These are phyloP conservation scores for Lasaia peninsularis DNA, from an alignment of 1,140 invertebrate genomes.

Conservation along the genomic window DNA sequence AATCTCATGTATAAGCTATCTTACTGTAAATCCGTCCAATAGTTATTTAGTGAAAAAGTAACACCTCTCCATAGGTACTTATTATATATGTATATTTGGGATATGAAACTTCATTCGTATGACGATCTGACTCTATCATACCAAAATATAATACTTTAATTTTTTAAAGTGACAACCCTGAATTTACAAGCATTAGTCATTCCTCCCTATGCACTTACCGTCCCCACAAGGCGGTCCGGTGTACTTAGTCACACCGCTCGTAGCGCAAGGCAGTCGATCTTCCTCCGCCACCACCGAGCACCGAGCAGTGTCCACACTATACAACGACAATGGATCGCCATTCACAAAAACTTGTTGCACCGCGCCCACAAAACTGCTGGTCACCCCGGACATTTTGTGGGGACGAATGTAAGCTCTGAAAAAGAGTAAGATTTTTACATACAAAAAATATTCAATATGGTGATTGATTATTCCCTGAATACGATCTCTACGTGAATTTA, in stretches of 20 bases:
- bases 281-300: slow-evolving; percentile 68
- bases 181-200: slow-evolving; percentile 14
- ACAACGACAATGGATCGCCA: slow-evolving; percentile 78
- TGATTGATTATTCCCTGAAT: slow-evolving; percentile 1
- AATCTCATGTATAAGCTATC: no score
- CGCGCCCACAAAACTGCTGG: slow-evolving; percentile 87
- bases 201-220: slow-evolving; percentile 40
- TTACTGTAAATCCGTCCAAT: no score
- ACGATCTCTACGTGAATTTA: background rate
- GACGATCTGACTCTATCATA: no score
- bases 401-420: slow-evolving; percentile 83
- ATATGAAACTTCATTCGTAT: no score
- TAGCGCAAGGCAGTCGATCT: slow-evolving; percentile 67
- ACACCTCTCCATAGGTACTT: no score
- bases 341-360: slow-evolving; percentile 92
- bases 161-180: slow-evolving; percentile 9
- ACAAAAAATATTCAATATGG: slow-evolving; percentile 15
- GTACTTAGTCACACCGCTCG: slow-evolving; percentile 68
- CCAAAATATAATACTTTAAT: no score
- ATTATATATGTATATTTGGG: no score
- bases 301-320: slow-evolving; percentile 54
- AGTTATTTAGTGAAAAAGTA: no score
- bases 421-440: slow-evolving; percentile 29
- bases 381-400: slow-evolving; percentile 85
- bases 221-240: slow-evolving; percentile 66